Evolutionary conservation across 2,888 invertebrate genomes (phyloP).

Genomic region (Sinohyriopsis cumingii): DNA sequence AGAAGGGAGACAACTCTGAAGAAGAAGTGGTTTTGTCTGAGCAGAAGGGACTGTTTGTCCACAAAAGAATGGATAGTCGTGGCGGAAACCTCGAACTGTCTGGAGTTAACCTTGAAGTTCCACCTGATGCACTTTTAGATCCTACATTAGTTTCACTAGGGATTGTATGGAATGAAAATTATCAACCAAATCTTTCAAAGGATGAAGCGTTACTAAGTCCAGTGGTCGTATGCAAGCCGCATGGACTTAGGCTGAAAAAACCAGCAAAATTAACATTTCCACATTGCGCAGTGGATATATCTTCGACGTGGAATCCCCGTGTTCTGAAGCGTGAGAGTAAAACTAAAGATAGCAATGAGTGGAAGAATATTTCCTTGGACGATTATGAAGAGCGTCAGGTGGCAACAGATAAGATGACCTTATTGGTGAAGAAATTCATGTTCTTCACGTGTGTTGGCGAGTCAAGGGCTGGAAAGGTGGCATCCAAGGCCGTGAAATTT

Average conservation of each 20-base stretch:
- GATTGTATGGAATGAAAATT: slow-evolving; percentile 34
- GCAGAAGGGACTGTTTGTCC: slow-evolving; percentile 37
- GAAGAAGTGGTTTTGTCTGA: slow-evolving; percentile 11
- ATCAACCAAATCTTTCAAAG: slow-evolving; percentile 26
- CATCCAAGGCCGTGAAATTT: slow-evolving; percentile 42
- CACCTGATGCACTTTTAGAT: slow-evolving; percentile 28
- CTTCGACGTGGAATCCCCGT: slow-evolving; percentile 31
- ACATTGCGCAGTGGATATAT: slow-evolving; percentile 38
- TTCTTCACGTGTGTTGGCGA: slow-evolving; percentile 38
- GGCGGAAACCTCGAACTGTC: slow-evolving; percentile 36
- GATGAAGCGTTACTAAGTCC: slow-evolving; percentile 39
- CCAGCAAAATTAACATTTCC: slow-evolving; percentile 43
- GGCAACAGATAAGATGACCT: slow-evolving; percentile 9
- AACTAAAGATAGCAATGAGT: slow-evolving; percentile 14
- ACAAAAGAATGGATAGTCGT: slow-evolving; percentile 26
- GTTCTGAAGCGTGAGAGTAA: slow-evolving; percentile 30
- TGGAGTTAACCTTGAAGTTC: slow-evolving; percentile 38
- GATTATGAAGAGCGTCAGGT: slow-evolving; percentile 27
- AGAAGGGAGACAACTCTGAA: neutral
- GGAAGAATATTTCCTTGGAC: slow-evolving; percentile 27
- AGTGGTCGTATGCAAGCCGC: slow-evolving; percentile 44
- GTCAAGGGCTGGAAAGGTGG: slow-evolving; percentile 24
- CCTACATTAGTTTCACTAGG: slow-evolving; percentile 33
- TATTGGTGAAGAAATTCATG: slow-evolving; percentile 44
- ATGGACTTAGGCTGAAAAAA: slow-evolving; percentile 26